Conservation (phyloP, 2,797 vertebrate species). For the Sebastes steindachneri region DNA sequence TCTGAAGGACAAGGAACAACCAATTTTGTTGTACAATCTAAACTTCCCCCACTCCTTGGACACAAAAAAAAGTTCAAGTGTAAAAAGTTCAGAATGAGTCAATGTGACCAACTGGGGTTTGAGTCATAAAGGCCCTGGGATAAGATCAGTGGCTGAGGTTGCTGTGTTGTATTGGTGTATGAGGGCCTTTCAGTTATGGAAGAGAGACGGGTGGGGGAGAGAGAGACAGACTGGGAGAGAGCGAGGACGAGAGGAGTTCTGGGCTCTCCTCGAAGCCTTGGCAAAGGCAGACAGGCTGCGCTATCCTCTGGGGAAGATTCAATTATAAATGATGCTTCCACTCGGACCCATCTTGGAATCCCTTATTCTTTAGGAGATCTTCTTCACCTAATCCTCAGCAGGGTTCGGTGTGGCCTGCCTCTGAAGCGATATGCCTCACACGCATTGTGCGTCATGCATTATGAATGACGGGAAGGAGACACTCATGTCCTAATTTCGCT, state of each 20-base stretch:
- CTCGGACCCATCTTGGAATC: constrained; percentile 80
- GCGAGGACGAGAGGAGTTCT: constrained; percentile 30
- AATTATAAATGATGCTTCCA: constrained; percentile 85
- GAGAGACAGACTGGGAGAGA: constrained; percentile 19
- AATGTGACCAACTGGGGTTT: constrained; percentile 55
- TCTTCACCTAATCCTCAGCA: constrained; percentile 77
- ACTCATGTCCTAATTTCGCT: constrained; percentile 72
- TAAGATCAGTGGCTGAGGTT: constrained; percentile 63
- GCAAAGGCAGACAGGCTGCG: constrained; percentile 73
- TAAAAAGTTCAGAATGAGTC: constrained; percentile 52
- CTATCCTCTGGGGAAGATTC: constrained; percentile 77
- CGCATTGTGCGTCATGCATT: constrained; percentile 68
- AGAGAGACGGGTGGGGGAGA: constrained; percentile 6
- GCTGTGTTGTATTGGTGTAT: constrained; percentile 58
- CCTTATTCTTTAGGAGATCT: constrained; percentile 78
- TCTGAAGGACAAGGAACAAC: not conserved
- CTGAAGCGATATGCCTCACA: constrained; percentile 64
- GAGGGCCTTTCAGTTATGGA: constrained; percentile 47
- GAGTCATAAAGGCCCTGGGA: constrained; percentile 62
- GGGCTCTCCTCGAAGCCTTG: constrained; percentile 58
- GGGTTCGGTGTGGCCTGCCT: constrained; percentile 67
- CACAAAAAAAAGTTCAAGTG: constrained; percentile 34
- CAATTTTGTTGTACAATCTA: not conserved
- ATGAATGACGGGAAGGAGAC: constrained; percentile 75
- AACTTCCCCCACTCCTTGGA: constrained; percentile 19